These are phyloP conservation scores for Cynopterus brachyotis DNA, from an alignment of 2,113 vertebrate species.

Conservation along the genomic window DNA sequence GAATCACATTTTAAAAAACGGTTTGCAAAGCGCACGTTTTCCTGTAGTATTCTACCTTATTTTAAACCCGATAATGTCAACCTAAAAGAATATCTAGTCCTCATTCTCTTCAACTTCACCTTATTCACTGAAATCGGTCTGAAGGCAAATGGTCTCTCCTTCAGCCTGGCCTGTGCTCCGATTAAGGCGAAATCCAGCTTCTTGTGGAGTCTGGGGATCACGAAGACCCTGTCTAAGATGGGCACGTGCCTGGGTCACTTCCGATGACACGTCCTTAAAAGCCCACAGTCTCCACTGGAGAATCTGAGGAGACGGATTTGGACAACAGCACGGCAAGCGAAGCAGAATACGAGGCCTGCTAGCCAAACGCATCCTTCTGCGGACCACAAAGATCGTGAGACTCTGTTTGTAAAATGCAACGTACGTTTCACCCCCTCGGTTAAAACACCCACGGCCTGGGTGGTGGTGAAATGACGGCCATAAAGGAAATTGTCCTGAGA, in stretches of 20 bases:
- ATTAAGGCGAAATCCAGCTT: neutral
- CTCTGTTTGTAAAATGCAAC: slow-evolving; percentile 80
- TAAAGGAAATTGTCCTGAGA: slow-evolving; percentile 87
- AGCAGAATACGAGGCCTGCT: slow-evolving; percentile 62
- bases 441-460: slow-evolving; percentile 83
- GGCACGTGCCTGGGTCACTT: neutral
- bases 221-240: slow-evolving; percentile 24
- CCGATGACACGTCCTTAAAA: neutral
- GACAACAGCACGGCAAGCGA: slow-evolving; percentile 50
- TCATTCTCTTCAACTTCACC: neutral
- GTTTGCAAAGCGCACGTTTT: neutral
- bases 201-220: neutral
- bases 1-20: neutral
- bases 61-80: slow-evolving; percentile 26
- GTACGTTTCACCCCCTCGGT: slow-evolving; percentile 80
- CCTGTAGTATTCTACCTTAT: neutral
- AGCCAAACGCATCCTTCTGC: slow-evolving; percentile 50
- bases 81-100: neutral
- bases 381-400: slow-evolving; percentile 66
- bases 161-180: neutral
- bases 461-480: slow-evolving; percentile 86
- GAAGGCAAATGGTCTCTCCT: neutral
- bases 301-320: slow-evolving; percentile 31
- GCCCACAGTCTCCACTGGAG: neutral
- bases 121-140: neutral